These are phyloP conservation scores for Eupithecia centaureata DNA, from an alignment of 2,888 invertebrate species.

Conservation along the genomic window DNA sequence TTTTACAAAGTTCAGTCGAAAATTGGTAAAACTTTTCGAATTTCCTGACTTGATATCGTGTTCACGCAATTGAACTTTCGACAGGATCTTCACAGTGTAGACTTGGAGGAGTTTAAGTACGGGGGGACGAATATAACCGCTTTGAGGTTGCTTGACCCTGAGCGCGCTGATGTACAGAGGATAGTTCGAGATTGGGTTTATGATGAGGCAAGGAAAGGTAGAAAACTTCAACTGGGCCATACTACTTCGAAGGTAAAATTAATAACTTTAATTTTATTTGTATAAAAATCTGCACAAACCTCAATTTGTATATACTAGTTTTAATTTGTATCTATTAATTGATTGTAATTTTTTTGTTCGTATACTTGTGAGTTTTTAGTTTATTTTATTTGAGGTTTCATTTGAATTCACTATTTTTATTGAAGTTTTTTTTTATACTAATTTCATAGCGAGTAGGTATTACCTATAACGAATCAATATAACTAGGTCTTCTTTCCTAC, in stretches of 20 bases:
- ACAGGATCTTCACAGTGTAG: constrained; percentile 95
- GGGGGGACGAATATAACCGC: constrained; percentile 98
- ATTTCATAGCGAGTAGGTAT: no score
- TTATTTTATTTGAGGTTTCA: no score
- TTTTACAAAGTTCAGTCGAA: constrained; percentile 37
- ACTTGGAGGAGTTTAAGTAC: constrained; percentile 96
- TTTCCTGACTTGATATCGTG: constrained; percentile 28
- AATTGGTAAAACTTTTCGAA: constrained; percentile 41
- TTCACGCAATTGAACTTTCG: constrained; percentile 44
- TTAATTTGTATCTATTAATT: no score
- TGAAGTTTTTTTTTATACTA: background rate
- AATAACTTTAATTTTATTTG: background rate
- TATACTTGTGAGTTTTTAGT: no score
- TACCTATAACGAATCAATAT: no score
- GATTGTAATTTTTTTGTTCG: no score
- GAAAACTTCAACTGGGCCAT: constrained; percentile 84
- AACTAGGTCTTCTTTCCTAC: background rate
- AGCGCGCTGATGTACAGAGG: constrained; percentile 89
- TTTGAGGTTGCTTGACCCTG: constrained; percentile 94
- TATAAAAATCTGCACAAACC: no score
- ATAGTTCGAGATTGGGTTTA: constrained; percentile 92
- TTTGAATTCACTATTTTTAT: no score
- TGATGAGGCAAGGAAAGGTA: constrained; percentile 87
- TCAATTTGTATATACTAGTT: no score
- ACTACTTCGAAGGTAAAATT: constrained; percentile 81